A percentile compares a stretch with the other conserved stretches of the same genome.
phyloP scores from a whole-genome alignment of 2,797 vertebrate species.

The Mormyrus proboscirostris region DNA sequence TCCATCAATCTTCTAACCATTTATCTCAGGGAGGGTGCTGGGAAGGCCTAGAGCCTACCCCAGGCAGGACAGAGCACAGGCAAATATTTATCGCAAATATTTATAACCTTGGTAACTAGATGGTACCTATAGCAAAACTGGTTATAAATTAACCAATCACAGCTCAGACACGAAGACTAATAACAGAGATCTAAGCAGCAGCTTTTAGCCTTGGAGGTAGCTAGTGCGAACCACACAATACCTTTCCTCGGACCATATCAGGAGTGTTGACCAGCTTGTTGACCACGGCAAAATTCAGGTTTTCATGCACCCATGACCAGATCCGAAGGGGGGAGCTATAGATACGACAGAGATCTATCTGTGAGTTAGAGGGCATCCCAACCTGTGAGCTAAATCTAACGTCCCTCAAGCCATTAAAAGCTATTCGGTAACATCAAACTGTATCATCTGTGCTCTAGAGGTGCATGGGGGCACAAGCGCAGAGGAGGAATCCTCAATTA shows the following conservation, averaged over 20 bases:
- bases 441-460: neutral
- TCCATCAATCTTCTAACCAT: neutral
- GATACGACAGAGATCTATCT: neutral
- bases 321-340: neutral
- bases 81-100: neutral
- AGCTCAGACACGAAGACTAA: neutral
- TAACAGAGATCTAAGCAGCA: neutral
- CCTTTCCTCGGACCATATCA: neutral
- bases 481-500: neutral
- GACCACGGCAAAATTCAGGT: neutral
- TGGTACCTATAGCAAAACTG: neutral
- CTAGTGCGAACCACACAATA: neutral
- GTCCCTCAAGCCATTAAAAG: neutral
- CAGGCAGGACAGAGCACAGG: neutral
- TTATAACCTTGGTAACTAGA: neutral
- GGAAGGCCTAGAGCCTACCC: neutral
- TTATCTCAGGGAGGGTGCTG: neutral
- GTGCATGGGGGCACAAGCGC: neutral
- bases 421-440: neutral
- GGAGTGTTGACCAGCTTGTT: neutral
- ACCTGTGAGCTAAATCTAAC: neutral
- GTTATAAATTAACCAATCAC: neutral
- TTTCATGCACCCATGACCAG: neutral
- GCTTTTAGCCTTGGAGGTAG: neutral
- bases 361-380: neutral